These are phyloP conservation scores for Pogonus chalceus DNA, from an alignment of 1,140 invertebrate species.

Conservation along the genomic window DNA sequence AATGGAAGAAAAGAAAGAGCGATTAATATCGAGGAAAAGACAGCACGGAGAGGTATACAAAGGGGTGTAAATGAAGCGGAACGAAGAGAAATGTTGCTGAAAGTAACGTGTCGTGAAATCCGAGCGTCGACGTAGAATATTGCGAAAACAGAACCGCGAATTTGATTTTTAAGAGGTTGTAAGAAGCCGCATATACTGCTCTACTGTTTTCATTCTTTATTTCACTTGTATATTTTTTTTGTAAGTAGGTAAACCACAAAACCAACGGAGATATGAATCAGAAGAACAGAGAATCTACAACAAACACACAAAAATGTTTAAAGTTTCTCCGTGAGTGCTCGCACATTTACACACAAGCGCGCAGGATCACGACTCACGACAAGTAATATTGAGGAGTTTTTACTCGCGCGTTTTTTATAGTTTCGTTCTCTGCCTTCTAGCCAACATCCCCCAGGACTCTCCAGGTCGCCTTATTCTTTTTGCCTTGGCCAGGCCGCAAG, in stretches of 20 bases:
- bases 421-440: neutral
- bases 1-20: conserved; percentile 3
- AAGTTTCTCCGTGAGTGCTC: neutral
- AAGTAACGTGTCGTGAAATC: conserved; percentile 6
- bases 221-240: neutral
- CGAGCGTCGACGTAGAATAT: neutral
- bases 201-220: neutral
- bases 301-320: neutral
- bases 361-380: neutral
- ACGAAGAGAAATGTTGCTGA: conserved; percentile 1
- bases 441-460: neutral
- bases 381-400: neutral
- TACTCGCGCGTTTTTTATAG: neutral
- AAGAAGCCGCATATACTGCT: neutral
- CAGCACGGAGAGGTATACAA: neutral
- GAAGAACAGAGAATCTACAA: neutral
- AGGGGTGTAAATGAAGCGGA: conserved; percentile 4
- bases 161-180: neutral
- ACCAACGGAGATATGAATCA: neutral
- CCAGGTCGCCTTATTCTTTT: conserved; percentile 5
- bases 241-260: too few species aligned
- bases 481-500: neutral
- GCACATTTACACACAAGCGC: neutral
- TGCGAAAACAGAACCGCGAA: neutral
- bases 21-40: conserved; percentile 3